Conservation (phyloP, 2,113 vertebrate genomes). For the Muntiacus reevesi region DNA sequence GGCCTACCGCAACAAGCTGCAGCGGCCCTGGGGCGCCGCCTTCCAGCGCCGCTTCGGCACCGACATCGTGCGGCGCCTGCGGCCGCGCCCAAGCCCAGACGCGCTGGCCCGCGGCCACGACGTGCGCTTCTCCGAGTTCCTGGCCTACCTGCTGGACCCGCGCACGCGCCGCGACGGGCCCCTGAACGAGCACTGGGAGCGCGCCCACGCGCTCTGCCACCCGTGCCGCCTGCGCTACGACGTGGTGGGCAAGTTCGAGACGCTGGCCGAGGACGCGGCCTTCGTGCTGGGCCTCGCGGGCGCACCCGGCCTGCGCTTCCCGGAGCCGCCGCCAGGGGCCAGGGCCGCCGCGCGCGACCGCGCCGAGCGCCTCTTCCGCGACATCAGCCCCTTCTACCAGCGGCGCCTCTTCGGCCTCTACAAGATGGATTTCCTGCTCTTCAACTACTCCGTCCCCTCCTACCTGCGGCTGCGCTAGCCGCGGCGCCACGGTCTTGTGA, state of each 20-base stretch:
- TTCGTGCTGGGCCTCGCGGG: constrained; percentile 91
- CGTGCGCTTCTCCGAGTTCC: constrained; percentile 94
- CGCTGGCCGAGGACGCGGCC: constrained; percentile 91
- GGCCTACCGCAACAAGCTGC: constrained; percentile 95
- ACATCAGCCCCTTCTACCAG: constrained; percentile 94
- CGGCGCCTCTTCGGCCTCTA: constrained; percentile 94
- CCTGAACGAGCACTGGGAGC: constrained; percentile 97
- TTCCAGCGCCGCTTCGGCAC: constrained; percentile 95
- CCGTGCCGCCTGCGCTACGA: constrained; percentile 95
- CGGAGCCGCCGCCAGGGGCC: constrained; percentile 83
- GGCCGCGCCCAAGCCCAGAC: constrained; percentile 80
- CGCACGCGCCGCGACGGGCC: constrained; percentile 90
- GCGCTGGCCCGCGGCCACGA: constrained; percentile 89
- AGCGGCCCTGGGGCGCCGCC: constrained; percentile 90
- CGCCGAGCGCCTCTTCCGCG: constrained; percentile 89
- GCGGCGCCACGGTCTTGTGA: too few species aligned
- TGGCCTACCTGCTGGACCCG: constrained; percentile 93
- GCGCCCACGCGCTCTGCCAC: constrained; percentile 93
- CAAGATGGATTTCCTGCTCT: constrained; percentile 96
- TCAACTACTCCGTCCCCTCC: constrained; percentile 93
- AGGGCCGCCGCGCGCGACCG: constrained; percentile 84
- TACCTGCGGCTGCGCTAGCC: constrained; percentile 85
- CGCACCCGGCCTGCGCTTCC: constrained; percentile 81
- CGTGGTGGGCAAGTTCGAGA: constrained; percentile 96
- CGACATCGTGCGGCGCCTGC: constrained; percentile 90